These are phyloP conservation scores for Diadema setosum DNA, from an alignment of 35 echinoderm and acorn worm genomes.

Conservation along the genomic window DNA sequence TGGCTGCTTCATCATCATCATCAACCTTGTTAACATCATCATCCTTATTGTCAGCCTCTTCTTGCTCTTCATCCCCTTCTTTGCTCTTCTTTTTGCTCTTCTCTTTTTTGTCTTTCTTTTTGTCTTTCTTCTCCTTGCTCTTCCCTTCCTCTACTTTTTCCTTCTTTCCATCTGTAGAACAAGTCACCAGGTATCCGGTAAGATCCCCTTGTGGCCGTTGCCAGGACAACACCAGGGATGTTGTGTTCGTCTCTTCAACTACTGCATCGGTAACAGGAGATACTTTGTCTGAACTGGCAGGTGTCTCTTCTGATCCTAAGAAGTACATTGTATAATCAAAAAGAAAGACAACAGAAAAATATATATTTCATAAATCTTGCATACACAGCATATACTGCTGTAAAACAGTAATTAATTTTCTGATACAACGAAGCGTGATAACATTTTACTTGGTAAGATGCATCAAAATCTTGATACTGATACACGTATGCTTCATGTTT, in stretches of 20 bases:
- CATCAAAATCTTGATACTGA: too few species aligned
- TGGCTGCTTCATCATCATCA: background rate
- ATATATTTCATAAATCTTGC: background rate
- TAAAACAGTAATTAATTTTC: background rate
- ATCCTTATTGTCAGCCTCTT: background rate
- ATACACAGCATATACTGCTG: background rate
- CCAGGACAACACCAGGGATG: constrained; percentile 7
- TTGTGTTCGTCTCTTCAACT: background rate
- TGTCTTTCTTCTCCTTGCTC: constrained; percentile 27
- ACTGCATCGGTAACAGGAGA: background rate
- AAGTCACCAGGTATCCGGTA: constrained; percentile 14
- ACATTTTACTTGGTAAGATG: background rate
- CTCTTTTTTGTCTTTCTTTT: constrained; percentile 20
- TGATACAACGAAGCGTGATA: background rate
- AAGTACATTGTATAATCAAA: too few species aligned
- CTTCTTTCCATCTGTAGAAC: constrained; percentile 19
- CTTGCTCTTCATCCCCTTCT: background rate
- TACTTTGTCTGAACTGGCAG: background rate
- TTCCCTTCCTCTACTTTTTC: constrained; percentile 31
- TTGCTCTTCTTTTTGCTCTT: background rate
- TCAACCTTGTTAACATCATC: background rate
- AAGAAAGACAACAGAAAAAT: background rate
- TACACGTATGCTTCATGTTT: too few species aligned
- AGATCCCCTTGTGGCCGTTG: background rate
- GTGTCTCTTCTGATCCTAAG: background rate